Evolutionary conservation across 1,140 invertebrate species (phyloP), one percentile per base, ranked within the genome.

Genomic region (Orchestia grillus): DNA sequence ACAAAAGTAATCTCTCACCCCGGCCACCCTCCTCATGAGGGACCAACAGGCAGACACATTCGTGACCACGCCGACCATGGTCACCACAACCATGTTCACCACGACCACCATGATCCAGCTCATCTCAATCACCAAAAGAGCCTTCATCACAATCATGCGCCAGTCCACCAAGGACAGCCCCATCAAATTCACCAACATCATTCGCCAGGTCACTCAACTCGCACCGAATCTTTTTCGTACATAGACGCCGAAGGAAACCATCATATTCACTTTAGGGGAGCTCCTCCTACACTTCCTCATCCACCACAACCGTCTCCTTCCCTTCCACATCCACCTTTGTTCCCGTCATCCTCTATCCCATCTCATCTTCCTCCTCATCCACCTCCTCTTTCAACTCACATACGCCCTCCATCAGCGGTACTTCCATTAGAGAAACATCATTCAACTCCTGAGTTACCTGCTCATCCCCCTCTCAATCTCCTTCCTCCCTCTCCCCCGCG

Each of bases 41-140:
- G 43, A 28, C 43, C 90, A 28, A 40, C 43, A 44, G 44, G 44
- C 40, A 44, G 92, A 47, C 44, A 94, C 43, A 36, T 45, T 94
- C 92, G 92, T 47, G 92, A 94, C 44, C 43, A 94, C 40, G 40
- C 3, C 47, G 19, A 19, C 15, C 92, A 44, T 94, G 44, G 44
- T 94, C 92, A 94, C 40, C 92, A 94, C 19, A 94, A 94, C 44
- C 43, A 94, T n/a, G 19, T 94, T 94, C 92, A 94, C 44, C 43
- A 94, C 16, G 44, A 47, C 44, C 40, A 45, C 11, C 92, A 94
- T 47, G 44, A 11, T 44, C 16, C 92, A 19, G 36, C 47, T 47
- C 92, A 94, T 4, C 92, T 47, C 44, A 47, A 47, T 44, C 43
- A 44, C 1, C 36, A 94, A 15, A 45, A 23, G 11, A 4, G 4